Percentiles rank a stretch among this genome's conserved stretches.
Evolutionary conservation across 1,140 invertebrate genomes (phyloP).

Genomic region (Reticulitermes speratus): DNA sequence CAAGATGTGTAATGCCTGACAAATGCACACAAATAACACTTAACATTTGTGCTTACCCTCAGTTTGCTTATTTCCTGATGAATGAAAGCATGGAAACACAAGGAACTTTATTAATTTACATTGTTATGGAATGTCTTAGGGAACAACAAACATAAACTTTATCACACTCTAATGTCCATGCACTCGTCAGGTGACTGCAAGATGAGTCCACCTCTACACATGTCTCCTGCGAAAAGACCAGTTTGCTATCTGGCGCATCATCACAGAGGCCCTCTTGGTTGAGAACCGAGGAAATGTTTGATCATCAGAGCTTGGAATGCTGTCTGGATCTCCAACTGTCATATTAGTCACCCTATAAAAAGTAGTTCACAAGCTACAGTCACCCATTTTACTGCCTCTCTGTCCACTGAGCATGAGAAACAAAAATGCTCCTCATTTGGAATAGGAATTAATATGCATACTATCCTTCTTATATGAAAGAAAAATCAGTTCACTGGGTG

Average conservation of each 20-base stretch:
- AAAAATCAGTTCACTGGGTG: too few relatives aligned
- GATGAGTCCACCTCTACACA: slow-evolving; percentile 24
- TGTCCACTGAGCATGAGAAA: not conserved
- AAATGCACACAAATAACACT: not conserved
- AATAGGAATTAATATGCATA: too few relatives aligned
- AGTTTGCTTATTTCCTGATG: slow-evolving; percentile 22
- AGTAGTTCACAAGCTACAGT: slow-evolving; percentile 15
- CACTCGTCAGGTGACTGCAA: not conserved
- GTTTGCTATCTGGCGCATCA: slow-evolving; percentile 33
- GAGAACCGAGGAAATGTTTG: slow-evolving; percentile 33
- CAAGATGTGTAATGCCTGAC: not conserved
- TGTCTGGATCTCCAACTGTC: slow-evolving; percentile 28
- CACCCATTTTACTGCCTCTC: not conserved
- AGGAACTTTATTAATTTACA: slow-evolving; percentile 8
- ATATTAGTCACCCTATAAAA: slow-evolving; percentile 32
- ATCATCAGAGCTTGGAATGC: slow-evolving; percentile 28
- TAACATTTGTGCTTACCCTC: not conserved
- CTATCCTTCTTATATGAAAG: too few relatives aligned
- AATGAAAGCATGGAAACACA: slow-evolving; percentile 24
- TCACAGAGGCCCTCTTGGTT: slow-evolving; percentile 32
- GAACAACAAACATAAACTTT: not conserved
- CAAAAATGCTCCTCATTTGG: not conserved
- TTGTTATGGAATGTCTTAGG: not conserved
- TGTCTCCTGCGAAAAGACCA: slow-evolving; percentile 34
- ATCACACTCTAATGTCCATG: not conserved